Evolutionary conservation across 1,140 invertebrate species (phyloP).

Genomic region (Lordiphosa mommai): DNA sequence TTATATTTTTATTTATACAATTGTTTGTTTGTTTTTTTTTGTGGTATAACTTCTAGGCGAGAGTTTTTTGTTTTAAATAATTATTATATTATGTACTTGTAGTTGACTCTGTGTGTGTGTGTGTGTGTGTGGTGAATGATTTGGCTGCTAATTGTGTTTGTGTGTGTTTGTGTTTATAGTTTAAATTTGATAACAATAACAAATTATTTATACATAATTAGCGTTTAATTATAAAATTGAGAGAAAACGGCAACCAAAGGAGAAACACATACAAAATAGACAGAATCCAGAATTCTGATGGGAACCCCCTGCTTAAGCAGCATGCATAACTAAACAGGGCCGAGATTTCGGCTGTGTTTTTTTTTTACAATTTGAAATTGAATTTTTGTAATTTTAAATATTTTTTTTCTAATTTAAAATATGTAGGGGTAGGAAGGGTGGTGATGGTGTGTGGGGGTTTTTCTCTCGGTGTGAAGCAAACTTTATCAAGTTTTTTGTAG

Average conservation of each 20-base stretch:
- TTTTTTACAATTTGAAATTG: conserved; percentile 60
- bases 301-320: not conserved
- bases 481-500: no score
- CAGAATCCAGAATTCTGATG: conserved; percentile 4
- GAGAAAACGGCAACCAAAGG: conserved; percentile 51
- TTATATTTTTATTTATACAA: conserved; percentile 29
- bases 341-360: conserved; percentile 10
- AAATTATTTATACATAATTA: conserved; percentile 66
- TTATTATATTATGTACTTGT: conserved; percentile 55
- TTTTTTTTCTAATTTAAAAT: conserved; percentile 66
- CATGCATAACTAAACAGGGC: conserved; percentile 20
- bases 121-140: conserved; percentile 33
- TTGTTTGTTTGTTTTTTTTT: conserved; percentile 35
- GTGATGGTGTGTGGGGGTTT: no score
- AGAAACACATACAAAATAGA: conserved; percentile 32
- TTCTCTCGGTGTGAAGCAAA: no score
- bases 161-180: conserved; percentile 45
- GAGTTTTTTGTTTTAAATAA: conserved; percentile 49
- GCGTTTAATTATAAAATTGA: conserved; percentile 66
- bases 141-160: conserved; percentile 50
- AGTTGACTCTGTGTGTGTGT: conserved; percentile 44
- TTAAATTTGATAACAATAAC: conserved; percentile 71
- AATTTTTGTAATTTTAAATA: conserved; percentile 39
- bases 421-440: conserved; percentile 30
- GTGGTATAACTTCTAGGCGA: conserved; percentile 55